Conservation (phyloP, 2,113 vertebrate genomes). For the Myodes glareolus region DNA sequence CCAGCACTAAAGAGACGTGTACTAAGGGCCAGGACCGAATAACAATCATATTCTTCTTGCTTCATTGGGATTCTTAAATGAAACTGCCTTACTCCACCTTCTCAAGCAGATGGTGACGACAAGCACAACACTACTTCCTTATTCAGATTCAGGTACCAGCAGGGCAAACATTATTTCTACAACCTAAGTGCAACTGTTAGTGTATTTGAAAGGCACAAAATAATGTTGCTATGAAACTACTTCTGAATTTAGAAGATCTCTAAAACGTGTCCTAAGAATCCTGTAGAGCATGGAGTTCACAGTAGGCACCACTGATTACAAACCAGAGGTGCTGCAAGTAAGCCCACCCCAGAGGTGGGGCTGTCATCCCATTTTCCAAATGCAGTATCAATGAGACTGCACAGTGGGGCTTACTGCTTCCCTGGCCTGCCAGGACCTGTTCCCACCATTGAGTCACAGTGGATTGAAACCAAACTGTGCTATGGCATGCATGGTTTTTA, state of each 20-base stretch:
- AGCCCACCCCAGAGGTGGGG: neutral
- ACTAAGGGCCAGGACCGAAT: neutral
- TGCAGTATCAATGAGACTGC: neutral
- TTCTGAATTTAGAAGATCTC: constrained; percentile 4
- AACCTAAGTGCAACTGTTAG: neutral
- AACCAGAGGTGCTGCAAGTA: neutral
- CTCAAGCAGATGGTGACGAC: neutral
- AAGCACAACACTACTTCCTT: neutral
- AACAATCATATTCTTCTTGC: neutral
- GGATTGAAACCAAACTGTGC: constrained; percentile 43
- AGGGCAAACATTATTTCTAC: constrained; percentile 17
- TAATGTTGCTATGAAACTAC: neutral
- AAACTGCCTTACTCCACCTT: neutral
- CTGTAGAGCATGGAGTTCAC: neutral
- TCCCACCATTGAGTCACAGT: neutral
- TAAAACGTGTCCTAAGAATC: neutral
- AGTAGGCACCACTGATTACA: neutral
- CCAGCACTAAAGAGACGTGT: neutral
- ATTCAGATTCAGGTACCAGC: neutral
- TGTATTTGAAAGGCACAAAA: neutral
- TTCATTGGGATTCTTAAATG: neutral
- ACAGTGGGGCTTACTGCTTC: neutral
- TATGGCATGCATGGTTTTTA: neutral
- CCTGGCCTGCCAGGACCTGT: neutral
- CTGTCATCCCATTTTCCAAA: neutral